Conservation (phyloP, 2,113 vertebrate genomes). For the Melanerpes formicivorus region DNA sequence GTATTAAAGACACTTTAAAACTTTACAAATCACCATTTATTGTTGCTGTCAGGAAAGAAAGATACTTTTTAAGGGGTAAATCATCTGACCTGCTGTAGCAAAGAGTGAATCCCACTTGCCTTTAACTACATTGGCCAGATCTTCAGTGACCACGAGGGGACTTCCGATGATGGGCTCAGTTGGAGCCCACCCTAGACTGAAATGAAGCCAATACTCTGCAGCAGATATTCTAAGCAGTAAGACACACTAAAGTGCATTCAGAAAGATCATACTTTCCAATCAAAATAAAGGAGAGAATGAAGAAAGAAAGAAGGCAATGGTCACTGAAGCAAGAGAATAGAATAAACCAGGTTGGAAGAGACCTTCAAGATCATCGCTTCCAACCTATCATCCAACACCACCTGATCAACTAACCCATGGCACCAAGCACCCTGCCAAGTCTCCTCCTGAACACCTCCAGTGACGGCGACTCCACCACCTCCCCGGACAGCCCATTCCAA, state of each 20-base stretch:
- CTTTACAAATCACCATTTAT: fast-evolving
- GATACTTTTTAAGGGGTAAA: background rate
- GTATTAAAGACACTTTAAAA: background rate
- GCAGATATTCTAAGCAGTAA: background rate
- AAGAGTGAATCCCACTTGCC: background rate
- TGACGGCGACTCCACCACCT: too few relatives aligned
- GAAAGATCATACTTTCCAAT: background rate
- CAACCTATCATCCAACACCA: too few relatives aligned
- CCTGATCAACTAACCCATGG: too few relatives aligned
- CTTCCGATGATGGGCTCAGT: background rate
- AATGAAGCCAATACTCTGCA: background rate
- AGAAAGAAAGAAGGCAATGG: background rate
- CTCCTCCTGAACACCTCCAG: too few relatives aligned
- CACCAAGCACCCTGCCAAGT: too few relatives aligned
- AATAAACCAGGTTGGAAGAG: too few relatives aligned
- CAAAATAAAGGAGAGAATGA: background rate
- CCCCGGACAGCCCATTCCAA: too few relatives aligned
- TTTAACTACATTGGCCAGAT: background rate
- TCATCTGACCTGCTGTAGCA: background rate
- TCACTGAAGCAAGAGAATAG: background rate
- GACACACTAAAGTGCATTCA: background rate
- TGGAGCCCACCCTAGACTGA: background rate
- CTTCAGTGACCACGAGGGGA: background rate
- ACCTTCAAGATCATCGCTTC: too few relatives aligned
- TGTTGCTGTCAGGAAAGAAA: background rate